These are phyloP conservation scores for Phalera bucephala DNA, from an alignment of 2,888 invertebrate genomes.

Conservation along the genomic window DNA sequence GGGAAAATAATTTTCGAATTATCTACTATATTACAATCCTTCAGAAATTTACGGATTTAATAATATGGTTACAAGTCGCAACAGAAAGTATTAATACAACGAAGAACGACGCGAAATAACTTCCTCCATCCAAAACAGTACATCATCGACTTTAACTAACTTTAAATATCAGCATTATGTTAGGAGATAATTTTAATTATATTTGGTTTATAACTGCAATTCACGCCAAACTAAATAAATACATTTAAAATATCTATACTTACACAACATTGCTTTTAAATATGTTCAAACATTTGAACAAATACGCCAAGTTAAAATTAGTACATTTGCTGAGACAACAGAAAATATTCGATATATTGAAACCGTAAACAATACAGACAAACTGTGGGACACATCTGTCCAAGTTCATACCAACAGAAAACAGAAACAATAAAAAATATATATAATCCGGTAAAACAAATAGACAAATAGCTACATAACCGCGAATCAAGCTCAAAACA, in stretches of 20 bases:
- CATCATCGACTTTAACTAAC: constrained; percentile 21
- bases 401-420: constrained; percentile 17
- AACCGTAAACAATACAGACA: constrained; percentile 18
- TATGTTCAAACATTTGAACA: constrained; percentile 21
- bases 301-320: constrained; percentile 25
- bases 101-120: constrained; percentile 18
- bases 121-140: constrained; percentile 16
- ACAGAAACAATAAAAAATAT: constrained; percentile 29
- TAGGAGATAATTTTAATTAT: constrained; percentile 12
- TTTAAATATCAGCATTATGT: constrained; percentile 22
- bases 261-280: neutral
- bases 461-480: constrained; percentile 48
- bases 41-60: constrained; percentile 9
- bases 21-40: constrained; percentile 19
- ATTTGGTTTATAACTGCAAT: constrained; percentile 16
- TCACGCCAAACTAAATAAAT: constrained; percentile 18
- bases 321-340: constrained; percentile 26
- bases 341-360: constrained; percentile 21
- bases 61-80: constrained; percentile 17
- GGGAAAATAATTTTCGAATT: constrained; percentile 15
- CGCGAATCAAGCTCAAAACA: constrained; percentile 61
- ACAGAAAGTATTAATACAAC: constrained; percentile 19
- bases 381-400: constrained; percentile 19
- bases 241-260: too few relatives aligned
- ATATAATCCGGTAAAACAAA: constrained; percentile 34